A percentile compares a stretch with the other conserved stretches of the same genome.
Evolutionary conservation across 1,140 invertebrate genomes (phyloP).

Genomic region (Zaprionus lachaisei): DNA sequence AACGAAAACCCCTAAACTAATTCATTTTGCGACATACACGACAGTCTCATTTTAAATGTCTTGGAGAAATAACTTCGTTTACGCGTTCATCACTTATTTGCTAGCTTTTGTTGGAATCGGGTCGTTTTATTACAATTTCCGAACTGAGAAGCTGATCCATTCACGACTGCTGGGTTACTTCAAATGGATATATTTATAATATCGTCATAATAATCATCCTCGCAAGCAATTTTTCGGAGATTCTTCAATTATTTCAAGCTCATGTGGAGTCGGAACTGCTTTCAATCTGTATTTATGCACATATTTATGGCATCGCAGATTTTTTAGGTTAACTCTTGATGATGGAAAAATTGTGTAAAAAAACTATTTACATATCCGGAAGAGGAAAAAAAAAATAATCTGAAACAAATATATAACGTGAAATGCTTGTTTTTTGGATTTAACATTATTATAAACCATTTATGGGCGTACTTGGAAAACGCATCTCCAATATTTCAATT

Average conservation of each 20-base stretch:
- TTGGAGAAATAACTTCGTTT: not conserved
- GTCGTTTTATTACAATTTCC: constrained; percentile 5
- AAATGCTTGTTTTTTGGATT: not conserved
- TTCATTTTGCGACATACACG: not conserved
- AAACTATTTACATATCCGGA: not conserved
- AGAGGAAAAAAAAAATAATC: not conserved
- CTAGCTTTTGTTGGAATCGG: not conserved
- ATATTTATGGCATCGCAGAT: constrained; percentile 27
- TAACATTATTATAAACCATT: not conserved
- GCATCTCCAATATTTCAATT: not conserved
- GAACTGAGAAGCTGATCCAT: not conserved
- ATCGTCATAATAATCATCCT: not conserved
- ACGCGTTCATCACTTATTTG: not conserved
- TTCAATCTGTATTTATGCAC: not conserved
- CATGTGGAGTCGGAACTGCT: not conserved
- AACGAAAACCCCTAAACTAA: not conserved
- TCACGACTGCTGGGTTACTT: constrained; percentile 1
- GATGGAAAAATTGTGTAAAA: constrained; percentile 4
- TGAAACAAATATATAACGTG: not conserved
- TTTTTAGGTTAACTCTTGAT: constrained; percentile 15
- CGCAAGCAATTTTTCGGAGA: not conserved
- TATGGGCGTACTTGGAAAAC: not conserved
- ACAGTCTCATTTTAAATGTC: constrained; percentile 11
- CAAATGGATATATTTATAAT: not conserved
- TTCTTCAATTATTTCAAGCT: not conserved